Percentiles rank a stretch among this genome's conserved stretches.
Evolutionary conservation across 30 jellyfish, hydroid and myxozoan species (phyloP).

Genomic region (Haliclystus octoradiatus): DNA sequence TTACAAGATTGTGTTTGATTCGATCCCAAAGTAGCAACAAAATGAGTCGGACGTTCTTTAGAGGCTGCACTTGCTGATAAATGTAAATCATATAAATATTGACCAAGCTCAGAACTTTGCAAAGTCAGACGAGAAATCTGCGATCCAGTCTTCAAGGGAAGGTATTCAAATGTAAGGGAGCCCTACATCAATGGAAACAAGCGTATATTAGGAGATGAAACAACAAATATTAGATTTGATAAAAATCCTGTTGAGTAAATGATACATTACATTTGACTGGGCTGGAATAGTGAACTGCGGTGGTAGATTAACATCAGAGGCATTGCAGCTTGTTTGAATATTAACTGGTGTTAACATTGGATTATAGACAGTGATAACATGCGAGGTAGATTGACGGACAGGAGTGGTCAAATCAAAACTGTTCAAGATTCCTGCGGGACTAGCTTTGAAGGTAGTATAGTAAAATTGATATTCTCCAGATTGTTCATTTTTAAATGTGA

Average conservation of each 20-base stretch:
- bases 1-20: conserved; percentile 77
- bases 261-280: conserved; percentile 68
- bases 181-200: no score
- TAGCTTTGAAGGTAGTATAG: conserved; percentile 83
- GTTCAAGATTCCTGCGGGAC: conserved; percentile 66
- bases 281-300: conserved; percentile 98
- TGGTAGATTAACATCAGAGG: conserved; percentile 83
- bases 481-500: conserved; percentile 82
- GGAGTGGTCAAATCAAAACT: conserved; percentile 84
- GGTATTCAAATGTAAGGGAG: conserved; percentile 69
- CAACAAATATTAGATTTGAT: no score
- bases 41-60: conserved; percentile 86
- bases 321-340: conserved; percentile 79
- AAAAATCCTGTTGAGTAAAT: no score
- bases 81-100: conserved; percentile 72
- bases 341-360: conserved; percentile 75
- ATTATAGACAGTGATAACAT: conserved; percentile 60
- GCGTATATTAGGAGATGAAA: no score
- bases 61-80: conserved; percentile 83
- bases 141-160: conserved; percentile 77
- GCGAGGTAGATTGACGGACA: conserved; percentile 82
- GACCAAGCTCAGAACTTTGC: conserved; percentile 94
- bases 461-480: conserved; percentile 84
- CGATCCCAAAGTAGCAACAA: conserved; percentile 77
- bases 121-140: conserved; percentile 49